Evolutionary conservation across 1,140 invertebrate genomes (phyloP), one percentile per base, ranked within the genome.

Genomic region (Drosophila baimaii): DNA sequence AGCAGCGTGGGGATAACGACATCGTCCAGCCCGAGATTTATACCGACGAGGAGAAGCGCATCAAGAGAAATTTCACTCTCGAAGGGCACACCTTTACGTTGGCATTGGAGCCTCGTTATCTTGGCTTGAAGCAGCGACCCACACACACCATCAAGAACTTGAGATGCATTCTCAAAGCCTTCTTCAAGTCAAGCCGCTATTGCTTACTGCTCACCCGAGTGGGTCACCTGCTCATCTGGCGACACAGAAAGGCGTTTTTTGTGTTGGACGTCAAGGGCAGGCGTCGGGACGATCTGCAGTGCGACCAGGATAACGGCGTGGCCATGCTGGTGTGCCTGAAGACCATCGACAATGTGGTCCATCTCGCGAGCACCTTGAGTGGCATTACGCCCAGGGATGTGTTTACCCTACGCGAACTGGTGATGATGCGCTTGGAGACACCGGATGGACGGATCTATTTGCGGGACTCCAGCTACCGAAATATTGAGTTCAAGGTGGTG

Each of bases 161-260:
- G 0, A 59, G 21, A 5, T 3, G 25, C 2, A 57, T 82, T 9
- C 65, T 91, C 0, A 21, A 56, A 0, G 37, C 10, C 1, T 91
- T 90, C 44, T 91, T 91, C 39, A 63, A 54, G 9, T 52, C 46
- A 1, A 44, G 66, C 3, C 71, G 74, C 35, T 88, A 91, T 49
- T 75, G 88, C 46, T 33, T 91, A 1, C 52, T 91, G 10, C 54
- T 68, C 3, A 69, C 73, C 12, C 69, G 58, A 4, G 35, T 51
- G 5, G 70, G 75, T 6, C 74, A 90, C 39, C 39, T 86, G 29
- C 68, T 91, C n/a, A 61, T 91, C 2, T 91, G 90, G 90, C 72
- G 73, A 1, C 59, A 79, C 2, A 52, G 33, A 5, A 58, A 49
- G 0, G 33, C 58, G 0, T 91, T 61, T 65, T 91, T 84, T 35